Percentiles rank a stretch among this genome's conserved stretches.
Conservation (phyloP, 2,888 invertebrate species). For the Zele albiditarsus region DNA sequence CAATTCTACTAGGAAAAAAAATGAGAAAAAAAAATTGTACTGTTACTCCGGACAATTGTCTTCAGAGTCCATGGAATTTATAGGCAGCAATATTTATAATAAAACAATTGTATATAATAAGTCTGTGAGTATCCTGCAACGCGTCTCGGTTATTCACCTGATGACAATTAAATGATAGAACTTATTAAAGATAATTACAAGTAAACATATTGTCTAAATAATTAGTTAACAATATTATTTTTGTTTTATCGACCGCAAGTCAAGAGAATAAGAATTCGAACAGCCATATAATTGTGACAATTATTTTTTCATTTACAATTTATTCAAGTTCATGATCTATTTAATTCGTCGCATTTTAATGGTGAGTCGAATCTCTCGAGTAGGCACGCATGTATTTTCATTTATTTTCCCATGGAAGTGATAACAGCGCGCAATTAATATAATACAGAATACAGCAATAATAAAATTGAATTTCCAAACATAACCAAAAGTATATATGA, state of each 20-base stretch:
- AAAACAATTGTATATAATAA: slow-evolving; percentile 29
- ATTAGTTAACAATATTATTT: slow-evolving; percentile 43
- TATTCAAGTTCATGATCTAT: not conserved
- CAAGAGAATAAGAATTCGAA: slow-evolving; percentile 22
- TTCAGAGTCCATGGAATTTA: not conserved
- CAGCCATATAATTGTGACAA: not conserved
- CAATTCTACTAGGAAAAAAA: not conserved
- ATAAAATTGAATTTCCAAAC: slow-evolving; percentile 16
- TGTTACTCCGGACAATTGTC: not conserved
- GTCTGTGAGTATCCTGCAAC: slow-evolving; percentile 50
- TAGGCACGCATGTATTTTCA: slow-evolving; percentile 19
- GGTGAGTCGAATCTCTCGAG: slow-evolving; percentile 22
- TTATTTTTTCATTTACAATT: not conserved
- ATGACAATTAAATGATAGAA: slow-evolving; percentile 36
- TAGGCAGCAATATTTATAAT: slow-evolving; percentile 20
- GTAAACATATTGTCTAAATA: slow-evolving; percentile 31
- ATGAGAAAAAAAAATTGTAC: not conserved
- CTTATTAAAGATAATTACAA: slow-evolving; percentile 33
- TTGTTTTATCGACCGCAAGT: slow-evolving; percentile 28
- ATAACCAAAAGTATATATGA: not conserved
- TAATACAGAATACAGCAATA: slow-evolving; percentile 19
- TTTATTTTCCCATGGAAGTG: not conserved
- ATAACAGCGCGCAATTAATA: slow-evolving; percentile 10
- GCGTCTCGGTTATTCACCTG: not conserved
- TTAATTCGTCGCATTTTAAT: not conserved